Evolutionary conservation across 2,797 vertebrate species (phyloP).

Genomic region (Acanthornis magna): DNA sequence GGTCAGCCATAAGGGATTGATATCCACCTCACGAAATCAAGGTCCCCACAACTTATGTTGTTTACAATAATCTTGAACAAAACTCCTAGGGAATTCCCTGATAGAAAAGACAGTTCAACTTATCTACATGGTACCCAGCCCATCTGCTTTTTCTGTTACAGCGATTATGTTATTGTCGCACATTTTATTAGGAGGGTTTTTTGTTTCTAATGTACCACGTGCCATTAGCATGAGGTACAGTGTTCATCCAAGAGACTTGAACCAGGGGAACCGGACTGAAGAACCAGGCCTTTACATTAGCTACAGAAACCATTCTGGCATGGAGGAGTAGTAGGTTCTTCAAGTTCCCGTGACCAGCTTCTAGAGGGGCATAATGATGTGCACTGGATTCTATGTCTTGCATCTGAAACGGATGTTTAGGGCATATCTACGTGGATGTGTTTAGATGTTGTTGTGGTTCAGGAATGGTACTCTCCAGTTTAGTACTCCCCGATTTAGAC

Average conservation of each 20-base stretch:
- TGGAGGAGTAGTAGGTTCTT: background rate
- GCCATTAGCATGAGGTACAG: background rate
- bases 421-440: accelerated
- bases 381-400: background rate
- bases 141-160: background rate
- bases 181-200: background rate
- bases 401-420: background rate
- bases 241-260: background rate
- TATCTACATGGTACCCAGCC: background rate
- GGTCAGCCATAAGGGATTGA: background rate
- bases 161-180: background rate
- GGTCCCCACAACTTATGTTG: background rate
- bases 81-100: background rate
- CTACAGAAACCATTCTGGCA: background rate
- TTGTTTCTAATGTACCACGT: accelerated
- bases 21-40: background rate
- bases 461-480: background rate
- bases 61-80: background rate
- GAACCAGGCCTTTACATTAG: background rate
- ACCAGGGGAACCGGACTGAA: background rate
- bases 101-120: background rate
- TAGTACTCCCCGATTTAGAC: background rate
- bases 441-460: background rate
- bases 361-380: background rate
- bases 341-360: background rate